These are phyloP conservation scores for Dasypus novemcinctus DNA, from an alignment of 2,113 vertebrate genomes.

Conservation along the genomic window DNA sequence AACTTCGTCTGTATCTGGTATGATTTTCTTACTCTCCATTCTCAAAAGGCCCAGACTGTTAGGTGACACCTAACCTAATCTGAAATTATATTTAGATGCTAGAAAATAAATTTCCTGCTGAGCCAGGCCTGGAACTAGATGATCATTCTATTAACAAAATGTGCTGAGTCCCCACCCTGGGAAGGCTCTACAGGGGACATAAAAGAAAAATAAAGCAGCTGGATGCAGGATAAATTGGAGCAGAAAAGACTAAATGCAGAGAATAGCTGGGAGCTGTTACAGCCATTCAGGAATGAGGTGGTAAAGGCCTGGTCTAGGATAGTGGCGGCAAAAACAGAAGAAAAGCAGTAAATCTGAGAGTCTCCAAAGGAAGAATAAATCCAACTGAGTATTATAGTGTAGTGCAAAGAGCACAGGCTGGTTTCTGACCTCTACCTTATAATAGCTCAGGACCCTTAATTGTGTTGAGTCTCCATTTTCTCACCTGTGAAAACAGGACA, in stretches of 20 bases:
- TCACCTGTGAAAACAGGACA: background rate
- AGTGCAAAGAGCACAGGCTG: background rate
- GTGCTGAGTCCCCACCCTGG: background rate
- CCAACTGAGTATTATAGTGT: background rate
- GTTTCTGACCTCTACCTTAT: background rate
- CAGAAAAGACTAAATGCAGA: background rate
- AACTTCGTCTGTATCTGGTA: background rate
- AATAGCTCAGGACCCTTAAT: background rate
- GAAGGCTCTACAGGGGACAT: background rate
- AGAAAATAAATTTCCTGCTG: background rate
- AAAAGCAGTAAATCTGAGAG: background rate
- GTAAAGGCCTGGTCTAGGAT: background rate
- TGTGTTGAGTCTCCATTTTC: background rate
- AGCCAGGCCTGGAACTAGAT: background rate
- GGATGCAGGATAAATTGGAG: background rate
- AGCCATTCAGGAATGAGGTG: background rate
- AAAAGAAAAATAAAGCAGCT: background rate
- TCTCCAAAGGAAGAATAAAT: background rate
- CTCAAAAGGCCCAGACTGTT: background rate
- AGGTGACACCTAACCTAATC: background rate
- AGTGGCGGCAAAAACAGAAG: background rate
- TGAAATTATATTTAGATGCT: background rate
- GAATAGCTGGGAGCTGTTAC: background rate
- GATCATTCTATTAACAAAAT: background rate
- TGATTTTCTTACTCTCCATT: background rate